Conservation (phyloP, 2,888 invertebrate genomes). For the Eilema sororculum region DNA sequence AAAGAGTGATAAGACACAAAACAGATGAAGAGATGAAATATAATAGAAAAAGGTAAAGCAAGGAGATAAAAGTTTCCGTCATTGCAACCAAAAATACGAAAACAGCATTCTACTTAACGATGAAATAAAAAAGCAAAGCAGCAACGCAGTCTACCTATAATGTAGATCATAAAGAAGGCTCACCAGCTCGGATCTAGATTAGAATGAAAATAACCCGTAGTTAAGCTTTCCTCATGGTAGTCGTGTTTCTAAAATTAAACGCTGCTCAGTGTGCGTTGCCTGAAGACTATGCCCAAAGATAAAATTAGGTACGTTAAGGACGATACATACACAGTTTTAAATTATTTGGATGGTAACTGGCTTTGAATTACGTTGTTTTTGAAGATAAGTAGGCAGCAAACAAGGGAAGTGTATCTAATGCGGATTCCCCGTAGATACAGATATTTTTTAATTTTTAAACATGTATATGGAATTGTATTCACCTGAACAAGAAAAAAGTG, state of each 20-base stretch:
- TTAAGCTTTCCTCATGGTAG: constrained; percentile 37
- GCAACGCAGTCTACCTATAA: not conserved
- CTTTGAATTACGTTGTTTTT: not conserved
- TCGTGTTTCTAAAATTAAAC: constrained; percentile 51
- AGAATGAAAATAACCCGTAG: constrained; percentile 27
- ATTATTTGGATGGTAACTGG: not conserved
- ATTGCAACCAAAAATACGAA: not conserved
- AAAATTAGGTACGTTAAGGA: constrained; percentile 42
- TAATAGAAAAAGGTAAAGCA: not conserved
- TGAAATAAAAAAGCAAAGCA: not conserved
- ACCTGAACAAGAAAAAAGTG: too few relatives aligned
- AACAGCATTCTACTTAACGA: not conserved
- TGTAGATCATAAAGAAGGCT: constrained; percentile 19
- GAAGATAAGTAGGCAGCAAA: not conserved
- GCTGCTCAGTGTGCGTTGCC: constrained; percentile 41
- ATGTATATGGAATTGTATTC: too few relatives aligned
- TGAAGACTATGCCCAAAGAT: constrained; percentile 24
- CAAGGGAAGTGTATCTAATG: too few relatives aligned
- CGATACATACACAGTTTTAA: constrained; percentile 8
- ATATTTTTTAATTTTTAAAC: too few relatives aligned
- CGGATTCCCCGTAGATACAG: too few relatives aligned
- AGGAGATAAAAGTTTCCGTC: not conserved
- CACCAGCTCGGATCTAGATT: constrained; percentile 23
- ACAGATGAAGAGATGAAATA: too few relatives aligned
- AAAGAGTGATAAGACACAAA: not conserved